These are phyloP conservation scores for Carcina quercana DNA, from an alignment of 2,888 invertebrate species.

Conservation along the genomic window DNA sequence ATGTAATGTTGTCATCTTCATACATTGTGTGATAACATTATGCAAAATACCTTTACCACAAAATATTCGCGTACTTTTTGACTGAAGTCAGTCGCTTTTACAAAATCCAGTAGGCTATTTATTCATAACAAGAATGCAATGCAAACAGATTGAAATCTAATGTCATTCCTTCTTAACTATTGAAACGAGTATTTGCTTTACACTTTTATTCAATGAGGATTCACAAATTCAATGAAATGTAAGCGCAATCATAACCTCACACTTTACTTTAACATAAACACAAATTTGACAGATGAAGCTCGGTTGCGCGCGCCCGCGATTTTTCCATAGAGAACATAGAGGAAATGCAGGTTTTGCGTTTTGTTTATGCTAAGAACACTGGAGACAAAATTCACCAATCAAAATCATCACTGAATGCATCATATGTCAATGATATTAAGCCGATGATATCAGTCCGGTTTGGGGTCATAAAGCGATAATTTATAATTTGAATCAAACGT, in stretches of 20 bases:
- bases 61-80: conserved; percentile 67
- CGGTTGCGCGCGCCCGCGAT: conserved; percentile 48
- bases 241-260: conserved; percentile 20
- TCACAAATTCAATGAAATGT: conserved; percentile 2
- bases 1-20: conserved; percentile 68
- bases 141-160: neutral
- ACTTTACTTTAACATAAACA: conserved; percentile 61
- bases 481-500: no score
- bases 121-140: conserved; percentile 20
- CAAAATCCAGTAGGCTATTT: conserved; percentile 50
- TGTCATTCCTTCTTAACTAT: conserved; percentile 1
- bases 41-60: conserved; percentile 49
- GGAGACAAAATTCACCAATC: no score
- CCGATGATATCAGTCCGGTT: no score
- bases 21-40: conserved; percentile 69
- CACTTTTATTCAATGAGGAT: neutral
- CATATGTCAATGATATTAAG: no score
- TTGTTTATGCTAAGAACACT: neutral
- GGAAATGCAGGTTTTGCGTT: neutral
- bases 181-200: neutral
- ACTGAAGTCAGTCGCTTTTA: conserved; percentile 31
- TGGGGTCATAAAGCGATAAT: no score
- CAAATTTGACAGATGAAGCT: conserved; percentile 56
- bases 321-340: neutral
- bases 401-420: no score